Evolutionary conservation across 2,888 invertebrate species (phyloP).

Genomic region (Dilophus febrilis): DNA sequence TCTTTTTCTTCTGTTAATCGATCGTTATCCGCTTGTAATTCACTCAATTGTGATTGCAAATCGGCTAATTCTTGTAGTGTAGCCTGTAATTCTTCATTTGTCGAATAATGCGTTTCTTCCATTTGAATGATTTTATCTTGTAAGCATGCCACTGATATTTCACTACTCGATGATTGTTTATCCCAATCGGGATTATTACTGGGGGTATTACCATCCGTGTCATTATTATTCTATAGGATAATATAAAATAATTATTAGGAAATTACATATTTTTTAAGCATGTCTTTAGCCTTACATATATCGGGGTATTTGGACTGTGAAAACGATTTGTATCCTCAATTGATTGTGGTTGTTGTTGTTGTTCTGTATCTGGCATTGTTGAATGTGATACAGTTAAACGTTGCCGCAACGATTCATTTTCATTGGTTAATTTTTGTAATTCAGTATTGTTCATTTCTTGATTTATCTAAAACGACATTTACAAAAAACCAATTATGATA

Average conservation of each 20-base stretch:
- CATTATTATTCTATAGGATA: too few species aligned
- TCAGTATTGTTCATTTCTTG: conserved; percentile 29
- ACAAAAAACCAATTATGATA: too few species aligned
- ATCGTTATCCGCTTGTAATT: conserved; percentile 76
- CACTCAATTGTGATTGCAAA: conserved; percentile 69
- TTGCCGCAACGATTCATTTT: conserved; percentile 57
- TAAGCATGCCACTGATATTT: conserved; percentile 79
- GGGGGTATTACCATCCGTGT: conserved; percentile 43
- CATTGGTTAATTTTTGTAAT: conserved; percentile 46
- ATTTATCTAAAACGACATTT: too few species aligned
- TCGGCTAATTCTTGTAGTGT: conserved; percentile 85
- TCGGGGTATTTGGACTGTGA: conserved; percentile 47
- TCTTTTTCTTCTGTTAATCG: conserved; percentile 76
- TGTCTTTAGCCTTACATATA: too few species aligned
- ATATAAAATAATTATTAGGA: too few species aligned
- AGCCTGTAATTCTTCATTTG: conserved; percentile 83
- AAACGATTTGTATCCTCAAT: conserved; percentile 51
- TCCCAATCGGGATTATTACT: conserved; percentile 78
- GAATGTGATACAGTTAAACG: conserved; percentile 65
- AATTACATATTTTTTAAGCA: neutral
- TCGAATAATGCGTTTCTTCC: conserved; percentile 43
- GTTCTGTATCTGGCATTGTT: conserved; percentile 66
- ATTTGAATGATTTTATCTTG: conserved; percentile 79
- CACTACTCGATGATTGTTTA: conserved; percentile 78
- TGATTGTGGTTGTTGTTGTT: conserved; percentile 63